Base-by-base conservation (phyloP, 2,888 invertebrate species). In the Acrobasis repandana region DNA sequence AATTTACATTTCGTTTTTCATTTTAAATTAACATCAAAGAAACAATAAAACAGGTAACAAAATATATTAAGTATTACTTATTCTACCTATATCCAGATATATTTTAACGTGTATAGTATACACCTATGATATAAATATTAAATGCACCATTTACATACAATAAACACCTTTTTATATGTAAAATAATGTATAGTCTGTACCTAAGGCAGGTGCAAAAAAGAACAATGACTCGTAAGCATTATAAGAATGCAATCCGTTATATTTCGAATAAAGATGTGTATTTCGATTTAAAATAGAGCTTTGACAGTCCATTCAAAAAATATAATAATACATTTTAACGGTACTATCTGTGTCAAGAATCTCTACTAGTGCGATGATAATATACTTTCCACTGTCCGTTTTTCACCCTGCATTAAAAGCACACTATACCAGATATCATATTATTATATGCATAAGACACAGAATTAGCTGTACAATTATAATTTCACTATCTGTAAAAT, bases 41-140 rank as follows among this genome's bases (percentile, higher is more conserved):
- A 60, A 60, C 56, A 65, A 60, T 20, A 51, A 58, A 65, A 67
- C 56, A 65, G 18, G 54, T 54, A 54, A 47, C 56, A 58, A 58
- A 58, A 60, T 62, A 61, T 59, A 61, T 59, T 58, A n/a, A n/a
- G n/a, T n/a, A 61, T 54, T 60, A 56, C 18, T 52, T 61, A 54
- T 59, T 54, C 36, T 52, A 58, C 60, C 60, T 61, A 51, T 56
- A 63, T 47, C 51, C 61, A 46, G 36, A 46, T 52, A 52, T 59
- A 52, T 43, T 49, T 47, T 14, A 43, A 43, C 28, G 0, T 28
- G 18, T 56, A 52, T 11, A 54, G 18, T 56, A 52, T 11, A 54
- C 54, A 54, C 54, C 54, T 20, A 52, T 52, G 11, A 38, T 20
- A 52, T 52, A 18, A 38, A 54, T 20, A 20, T 43, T 54, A 43